Conservation (phyloP, 2,888 invertebrate genomes). For the Horisme vitalbata region DNA sequence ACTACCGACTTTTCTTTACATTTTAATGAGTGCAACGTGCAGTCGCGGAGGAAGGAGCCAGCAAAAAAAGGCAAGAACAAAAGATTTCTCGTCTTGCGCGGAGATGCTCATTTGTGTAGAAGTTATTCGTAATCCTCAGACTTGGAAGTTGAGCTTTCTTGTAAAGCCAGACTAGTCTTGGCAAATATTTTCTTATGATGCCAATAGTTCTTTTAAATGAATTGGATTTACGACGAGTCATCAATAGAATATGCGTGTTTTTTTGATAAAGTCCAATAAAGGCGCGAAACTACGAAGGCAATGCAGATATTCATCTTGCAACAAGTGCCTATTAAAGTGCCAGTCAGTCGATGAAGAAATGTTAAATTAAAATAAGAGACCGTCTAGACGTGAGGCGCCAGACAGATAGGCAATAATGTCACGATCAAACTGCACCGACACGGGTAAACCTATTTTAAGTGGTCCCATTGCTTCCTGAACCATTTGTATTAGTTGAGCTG, state of each 20-base stretch:
- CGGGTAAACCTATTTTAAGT: constrained; percentile 54
- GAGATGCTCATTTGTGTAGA: constrained; percentile 27
- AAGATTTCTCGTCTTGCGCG: constrained; percentile 16
- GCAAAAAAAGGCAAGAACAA: constrained; percentile 19
- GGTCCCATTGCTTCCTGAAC: constrained; percentile 49
- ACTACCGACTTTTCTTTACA: constrained; percentile 17
- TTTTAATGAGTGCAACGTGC: constrained; percentile 25
- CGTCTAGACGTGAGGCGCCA: constrained; percentile 58
- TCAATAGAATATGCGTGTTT: constrained; percentile 22
- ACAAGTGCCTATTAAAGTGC: constrained; percentile 33
- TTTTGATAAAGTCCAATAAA: constrained; percentile 18
- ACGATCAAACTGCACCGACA: constrained; percentile 44
- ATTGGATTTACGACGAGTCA: constrained; percentile 29
- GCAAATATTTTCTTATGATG: constrained; percentile 8
- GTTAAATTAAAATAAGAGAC: constrained; percentile 46
- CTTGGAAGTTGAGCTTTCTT: constrained; percentile 17
- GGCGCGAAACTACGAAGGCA: constrained; percentile 9
- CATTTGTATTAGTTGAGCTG: constrained; percentile 37
- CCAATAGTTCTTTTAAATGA: constrained; percentile 6
- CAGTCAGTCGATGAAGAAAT: constrained; percentile 37
- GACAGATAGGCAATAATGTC: constrained; percentile 37
- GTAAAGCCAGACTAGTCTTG: constrained; percentile 10
- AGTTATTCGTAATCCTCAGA: constrained; percentile 17
- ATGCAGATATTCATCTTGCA: constrained; percentile 27
- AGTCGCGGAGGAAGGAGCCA: constrained; percentile 10